Evolutionary conservation across 2,888 invertebrate species (phyloP).

Genomic region (Apodemia zela): DNA sequence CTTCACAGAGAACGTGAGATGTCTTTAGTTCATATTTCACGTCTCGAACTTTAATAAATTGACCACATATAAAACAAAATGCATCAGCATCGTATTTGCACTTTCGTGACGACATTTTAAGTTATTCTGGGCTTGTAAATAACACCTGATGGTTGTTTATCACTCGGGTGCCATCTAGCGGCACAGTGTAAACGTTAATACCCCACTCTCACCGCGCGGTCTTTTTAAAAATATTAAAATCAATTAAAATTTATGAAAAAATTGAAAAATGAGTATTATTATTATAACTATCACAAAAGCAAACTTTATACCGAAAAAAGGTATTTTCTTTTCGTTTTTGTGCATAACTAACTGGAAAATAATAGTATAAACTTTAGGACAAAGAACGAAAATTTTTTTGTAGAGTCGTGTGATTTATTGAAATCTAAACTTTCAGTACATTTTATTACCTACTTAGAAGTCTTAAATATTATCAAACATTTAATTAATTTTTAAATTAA

Average conservation of each 20-base stretch:
- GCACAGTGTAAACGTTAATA: slow-evolving; percentile 33
- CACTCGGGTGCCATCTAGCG: slow-evolving; percentile 33
- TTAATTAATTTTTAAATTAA: no score
- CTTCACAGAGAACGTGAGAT: slow-evolving; percentile 29
- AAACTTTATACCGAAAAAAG: slow-evolving; percentile 29
- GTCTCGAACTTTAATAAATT: slow-evolving; percentile 32
- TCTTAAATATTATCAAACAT: no score
- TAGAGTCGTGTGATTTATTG: no score
- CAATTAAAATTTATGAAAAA: slow-evolving; percentile 28
- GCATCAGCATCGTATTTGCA: slow-evolving; percentile 32
- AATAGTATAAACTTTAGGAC: slow-evolving; percentile 22
- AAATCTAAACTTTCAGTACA: no score
- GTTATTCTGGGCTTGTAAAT: slow-evolving; percentile 30
- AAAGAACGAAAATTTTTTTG: slow-evolving; percentile 27
- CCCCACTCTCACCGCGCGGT: slow-evolving; percentile 29
- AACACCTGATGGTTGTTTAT: slow-evolving; percentile 33
- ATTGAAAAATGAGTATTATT: slow-evolving; percentile 28
- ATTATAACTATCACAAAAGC: slow-evolving; percentile 27
- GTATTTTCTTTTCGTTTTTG: slow-evolving; percentile 27
- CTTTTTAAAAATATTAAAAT: slow-evolving; percentile 31
- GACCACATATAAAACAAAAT: slow-evolving; percentile 31
- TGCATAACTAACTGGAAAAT: slow-evolving; percentile 26
- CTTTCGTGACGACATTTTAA: slow-evolving; percentile 31
- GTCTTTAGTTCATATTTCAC: slow-evolving; percentile 31
- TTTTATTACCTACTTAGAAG: no score